Conservation (phyloP, 2,888 invertebrate species). For the Lasioglossum leucozonium region DNA sequence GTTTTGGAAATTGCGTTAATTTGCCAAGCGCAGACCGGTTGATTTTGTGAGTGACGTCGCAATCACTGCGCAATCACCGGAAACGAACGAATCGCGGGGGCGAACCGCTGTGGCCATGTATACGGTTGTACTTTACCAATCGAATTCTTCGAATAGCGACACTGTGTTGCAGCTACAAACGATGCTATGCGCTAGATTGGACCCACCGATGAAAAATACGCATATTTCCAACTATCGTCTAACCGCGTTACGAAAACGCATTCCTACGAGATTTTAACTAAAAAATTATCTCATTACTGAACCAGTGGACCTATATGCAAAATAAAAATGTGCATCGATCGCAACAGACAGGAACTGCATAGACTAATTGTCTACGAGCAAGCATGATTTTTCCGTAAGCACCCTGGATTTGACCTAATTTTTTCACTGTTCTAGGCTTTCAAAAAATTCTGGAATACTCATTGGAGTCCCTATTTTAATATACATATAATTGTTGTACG, state of each 20-base stretch:
- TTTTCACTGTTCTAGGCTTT: not conserved
- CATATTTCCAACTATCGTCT: not conserved
- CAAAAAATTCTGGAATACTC: not conserved
- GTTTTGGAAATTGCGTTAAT: constrained; percentile 83
- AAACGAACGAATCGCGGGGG: constrained; percentile 75
- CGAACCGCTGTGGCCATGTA: constrained; percentile 54
- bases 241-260: not conserved
- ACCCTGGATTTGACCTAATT: not conserved
- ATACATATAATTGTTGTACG: not conserved
- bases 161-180: constrained; percentile 1
- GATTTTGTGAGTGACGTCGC: constrained; percentile 82
- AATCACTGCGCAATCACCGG: constrained; percentile 81
- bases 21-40: constrained; percentile 79
- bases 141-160: constrained; percentile 46
- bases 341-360: not conserved
- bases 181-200: not conserved
- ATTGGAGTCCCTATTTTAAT: not conserved
- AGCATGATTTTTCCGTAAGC: not conserved
- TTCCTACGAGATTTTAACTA: not conserved
- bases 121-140: constrained; percentile 52
- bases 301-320: not conserved
- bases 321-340: not conserved
- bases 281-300: not conserved
- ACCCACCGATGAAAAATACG: not conserved
- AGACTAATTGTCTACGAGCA: too few species aligned